phyloP scores from a whole-genome alignment of 37 sponge, comb jelly and placozoan species.

The Spongilla lacustris region DNA sequence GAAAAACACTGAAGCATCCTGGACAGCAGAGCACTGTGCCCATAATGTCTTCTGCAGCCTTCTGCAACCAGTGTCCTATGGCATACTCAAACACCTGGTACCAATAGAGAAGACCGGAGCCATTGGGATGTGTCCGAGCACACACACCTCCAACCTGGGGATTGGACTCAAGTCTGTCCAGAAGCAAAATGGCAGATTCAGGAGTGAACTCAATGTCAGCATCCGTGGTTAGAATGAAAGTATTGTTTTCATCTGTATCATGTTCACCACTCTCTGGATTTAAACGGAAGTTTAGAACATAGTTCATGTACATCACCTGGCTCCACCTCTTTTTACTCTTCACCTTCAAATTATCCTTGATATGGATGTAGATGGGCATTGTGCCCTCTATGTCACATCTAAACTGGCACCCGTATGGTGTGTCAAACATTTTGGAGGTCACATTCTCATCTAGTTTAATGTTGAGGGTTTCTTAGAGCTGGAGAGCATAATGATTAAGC shows the following conservation, averaged over 20 bases:
- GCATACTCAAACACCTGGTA: slow-evolving; percentile 92
- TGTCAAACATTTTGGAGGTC: slow-evolving; percentile 37
- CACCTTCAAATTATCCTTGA: slow-evolving; percentile 73
- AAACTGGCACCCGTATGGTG: slow-evolving; percentile 82
- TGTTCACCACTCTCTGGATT: not conserved
- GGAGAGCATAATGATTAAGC: slow-evolving; percentile 59
- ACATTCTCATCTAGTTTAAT: slow-evolving; percentile 28
- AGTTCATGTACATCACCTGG: slow-evolving; percentile 95
- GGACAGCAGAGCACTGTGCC: slow-evolving; percentile 93
- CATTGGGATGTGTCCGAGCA: slow-evolving; percentile 85
- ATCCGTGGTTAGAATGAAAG: slow-evolving; percentile 91
- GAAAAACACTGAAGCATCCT: slow-evolving; percentile 85
- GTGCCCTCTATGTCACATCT: slow-evolving; percentile 28
- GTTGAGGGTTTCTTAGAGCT: slow-evolving; percentile 66
- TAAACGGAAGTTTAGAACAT: slow-evolving; percentile 65
- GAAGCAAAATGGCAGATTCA: slow-evolving; percentile 69
- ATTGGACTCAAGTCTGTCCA: slow-evolving; percentile 76
- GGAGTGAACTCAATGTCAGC: slow-evolving; percentile 88
- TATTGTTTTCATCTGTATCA: slow-evolving; percentile 29
- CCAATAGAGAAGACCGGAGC: slow-evolving; percentile 82
- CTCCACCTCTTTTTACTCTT: slow-evolving; percentile 89
- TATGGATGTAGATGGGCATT: slow-evolving; percentile 71
- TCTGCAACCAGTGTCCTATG: slow-evolving; percentile 88
- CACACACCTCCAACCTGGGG: slow-evolving; percentile 82
- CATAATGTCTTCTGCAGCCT: slow-evolving; percentile 78